Percentiles rank a stretch among this genome's conserved stretches.
Evolutionary conservation across 2,113 vertebrate species (phyloP).

Genomic region (Craseonycteris thonglongyai): DNA sequence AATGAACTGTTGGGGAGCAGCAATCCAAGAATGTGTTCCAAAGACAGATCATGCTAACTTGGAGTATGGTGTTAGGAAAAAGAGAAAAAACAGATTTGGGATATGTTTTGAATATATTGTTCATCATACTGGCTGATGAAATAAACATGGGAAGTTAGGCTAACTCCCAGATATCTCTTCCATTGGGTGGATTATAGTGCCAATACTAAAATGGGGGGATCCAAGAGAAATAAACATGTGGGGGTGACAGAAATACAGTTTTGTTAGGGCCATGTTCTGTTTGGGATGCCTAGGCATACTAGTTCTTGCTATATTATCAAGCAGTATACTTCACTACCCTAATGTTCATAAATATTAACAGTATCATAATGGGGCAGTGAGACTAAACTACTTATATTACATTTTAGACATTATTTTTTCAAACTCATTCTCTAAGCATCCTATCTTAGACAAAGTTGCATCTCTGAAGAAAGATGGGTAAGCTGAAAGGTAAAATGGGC

Average conservation of each 20-base stretch:
- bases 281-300: background rate
- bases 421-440: background rate
- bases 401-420: background rate
- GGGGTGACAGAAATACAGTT: background rate
- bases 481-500: background rate
- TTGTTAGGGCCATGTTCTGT: background rate
- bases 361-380: background rate
- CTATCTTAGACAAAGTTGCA: background rate
- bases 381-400: background rate
- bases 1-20: background rate
- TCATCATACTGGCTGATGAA: background rate
- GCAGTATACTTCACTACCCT: background rate
- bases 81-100: background rate
- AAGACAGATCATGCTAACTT: background rate
- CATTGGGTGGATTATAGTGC: background rate
- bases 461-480: background rate
- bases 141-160: background rate
- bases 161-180: background rate
- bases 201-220: background rate
- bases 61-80: background rate
- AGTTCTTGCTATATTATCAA: background rate
- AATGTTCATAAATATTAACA: background rate
- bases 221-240: background rate
- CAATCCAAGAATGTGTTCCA: background rate
- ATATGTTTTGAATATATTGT: background rate